Conservation (phyloP, 2,113 vertebrate genomes). For the Paramormyrops kingsleyae region DNA sequence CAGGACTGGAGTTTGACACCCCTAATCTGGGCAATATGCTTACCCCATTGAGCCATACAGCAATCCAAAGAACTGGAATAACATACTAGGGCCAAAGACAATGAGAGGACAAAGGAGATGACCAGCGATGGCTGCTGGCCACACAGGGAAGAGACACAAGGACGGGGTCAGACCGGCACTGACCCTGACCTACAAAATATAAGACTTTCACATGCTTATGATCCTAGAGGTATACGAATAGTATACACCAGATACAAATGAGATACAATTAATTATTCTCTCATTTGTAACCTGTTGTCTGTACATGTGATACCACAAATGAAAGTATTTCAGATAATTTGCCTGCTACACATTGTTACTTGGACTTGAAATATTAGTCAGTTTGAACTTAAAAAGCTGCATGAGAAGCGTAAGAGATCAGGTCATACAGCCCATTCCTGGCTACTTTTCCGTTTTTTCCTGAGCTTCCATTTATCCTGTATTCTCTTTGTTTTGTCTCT, state of each 20-base stretch:
- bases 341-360: neutral
- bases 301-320: neutral
- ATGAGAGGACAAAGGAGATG: too few relatives aligned
- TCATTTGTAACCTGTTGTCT: neutral
- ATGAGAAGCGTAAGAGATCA: neutral
- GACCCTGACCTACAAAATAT: neutral
- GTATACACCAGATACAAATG: neutral
- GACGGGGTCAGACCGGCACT: too few relatives aligned
- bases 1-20: too few relatives aligned
- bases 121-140: too few relatives aligned
- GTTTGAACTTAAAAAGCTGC: neutral
- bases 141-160: too few relatives aligned
- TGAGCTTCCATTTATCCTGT: neutral
- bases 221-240: neutral
- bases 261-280: neutral
- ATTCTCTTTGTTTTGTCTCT: neutral
- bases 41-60: too few relatives aligned
- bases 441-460: neutral
- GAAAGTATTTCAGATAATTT: neutral
- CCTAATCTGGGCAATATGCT: too few relatives aligned
- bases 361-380: neutral
- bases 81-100: too few relatives aligned
- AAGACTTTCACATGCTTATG: neutral
- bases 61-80: too few relatives aligned
- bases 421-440: neutral